Base-by-base conservation (phyloP, 2,888 invertebrate species). In the Xestobium rufovillosum region DNA sequence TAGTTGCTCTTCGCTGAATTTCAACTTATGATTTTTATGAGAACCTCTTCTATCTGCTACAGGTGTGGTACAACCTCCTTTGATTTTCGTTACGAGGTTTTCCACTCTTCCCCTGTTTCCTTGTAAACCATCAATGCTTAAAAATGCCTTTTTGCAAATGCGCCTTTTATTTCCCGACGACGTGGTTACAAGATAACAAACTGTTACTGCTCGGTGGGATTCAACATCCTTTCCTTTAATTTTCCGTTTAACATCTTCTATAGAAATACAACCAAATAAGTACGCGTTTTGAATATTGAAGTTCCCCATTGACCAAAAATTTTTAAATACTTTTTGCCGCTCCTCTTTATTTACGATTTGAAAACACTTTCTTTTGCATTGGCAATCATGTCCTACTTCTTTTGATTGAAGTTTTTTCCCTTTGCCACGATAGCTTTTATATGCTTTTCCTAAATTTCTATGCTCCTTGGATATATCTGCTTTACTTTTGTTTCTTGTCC, bases 101-200 rank as follows among this genome's bases (percentile, higher is more conserved):
- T 23, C 33, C 8, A 34, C 14, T 23, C 36, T 9, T 14, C 36
- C 36, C 8, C 2, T 32, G 9, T 25, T 12, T 9, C 9, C 10
- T 15, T 28, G 35, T 16, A 35, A 31, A 12, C 33, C 33, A 34
- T 36, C 31, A 8, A 36, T 34, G 13, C n/a, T 13, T 11, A 36
- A 13, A 12, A 36, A 36, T 3, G 36, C 36, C 8, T 34, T 25
- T 25, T 34, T 36, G 11, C 36, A 34, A 3, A 35, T 19, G 13
- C 32, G 15, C 10, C 13, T 28, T 34, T 26, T 34, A 38, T 39
- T 36, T 35, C 39, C 39, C 32, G 28, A 43, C n/a, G n/a, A n/a
- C n/a, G n/a, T n/a, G n/a, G n/a, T n/a, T n/a, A n/a, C n/a, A n/a
- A n/a, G n/a, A n/a, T n/a, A n/a, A n/a, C n/a, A n/a, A n/a, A n/a